A percentile compares a stretch with the other conserved stretches of the same genome.
phyloP scores from a whole-genome alignment of 53 echinoderm and acorn worm genomes.

The Temnopleurus reevesii region DNA sequence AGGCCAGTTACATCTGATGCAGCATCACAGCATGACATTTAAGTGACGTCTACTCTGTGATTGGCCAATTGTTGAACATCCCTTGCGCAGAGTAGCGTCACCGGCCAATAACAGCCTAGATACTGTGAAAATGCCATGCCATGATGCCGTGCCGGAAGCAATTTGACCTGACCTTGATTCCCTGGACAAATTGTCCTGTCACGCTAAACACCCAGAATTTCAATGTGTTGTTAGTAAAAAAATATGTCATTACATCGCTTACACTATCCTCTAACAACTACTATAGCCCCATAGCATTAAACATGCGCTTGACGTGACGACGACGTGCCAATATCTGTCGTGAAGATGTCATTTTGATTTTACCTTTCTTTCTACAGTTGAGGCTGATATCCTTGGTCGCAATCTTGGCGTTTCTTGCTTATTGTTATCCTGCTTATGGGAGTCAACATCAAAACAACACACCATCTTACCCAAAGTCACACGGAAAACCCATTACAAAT shows the following conservation, averaged over 20 bases:
- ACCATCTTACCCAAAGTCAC: background rate
- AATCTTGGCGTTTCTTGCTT: conserved; percentile 51
- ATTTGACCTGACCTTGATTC: too few relatives aligned
- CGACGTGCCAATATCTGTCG: background rate
- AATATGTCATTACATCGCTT: background rate
- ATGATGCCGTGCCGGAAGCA: too few relatives aligned
- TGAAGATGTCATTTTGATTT: background rate
- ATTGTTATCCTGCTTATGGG: conserved; percentile 47
- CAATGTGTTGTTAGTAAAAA: background rate
- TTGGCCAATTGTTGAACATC: too few relatives aligned
- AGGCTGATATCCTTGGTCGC: conserved; percentile 49
- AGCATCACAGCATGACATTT: too few relatives aligned
- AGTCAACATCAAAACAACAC: conserved; percentile 15
- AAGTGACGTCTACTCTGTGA: too few relatives aligned
- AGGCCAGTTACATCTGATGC: too few relatives aligned
- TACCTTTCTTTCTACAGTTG: conserved; percentile 52
- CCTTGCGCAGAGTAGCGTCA: too few relatives aligned
- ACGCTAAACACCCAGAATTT: background rate
- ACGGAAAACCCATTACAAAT: too few relatives aligned
- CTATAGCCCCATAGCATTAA: background rate
- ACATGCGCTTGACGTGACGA: conserved; percentile 1
- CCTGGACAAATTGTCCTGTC: too few relatives aligned
- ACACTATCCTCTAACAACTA: background rate
- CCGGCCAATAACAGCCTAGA: too few relatives aligned
- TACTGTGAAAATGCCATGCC: too few relatives aligned